Percentiles rank a stretch among this genome's conserved stretches.
Conservation (phyloP, 2,797 vertebrate species). For the Netta rufina region DNA sequence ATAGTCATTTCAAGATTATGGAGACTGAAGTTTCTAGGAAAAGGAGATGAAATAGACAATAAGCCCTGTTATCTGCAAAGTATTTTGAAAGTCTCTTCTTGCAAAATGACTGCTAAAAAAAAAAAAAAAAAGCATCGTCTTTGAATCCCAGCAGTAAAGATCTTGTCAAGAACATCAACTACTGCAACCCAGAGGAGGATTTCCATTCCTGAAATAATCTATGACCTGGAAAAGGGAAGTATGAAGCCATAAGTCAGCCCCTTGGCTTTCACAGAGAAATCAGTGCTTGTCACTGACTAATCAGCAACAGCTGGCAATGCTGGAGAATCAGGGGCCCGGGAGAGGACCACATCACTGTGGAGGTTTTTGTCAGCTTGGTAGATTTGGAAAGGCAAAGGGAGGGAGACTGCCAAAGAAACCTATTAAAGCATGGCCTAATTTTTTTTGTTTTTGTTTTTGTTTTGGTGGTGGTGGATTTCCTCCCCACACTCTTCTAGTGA, state of each 20-base stretch:
- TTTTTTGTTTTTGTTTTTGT: background rate
- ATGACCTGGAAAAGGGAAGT: constrained; percentile 21
- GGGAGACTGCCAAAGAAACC: background rate
- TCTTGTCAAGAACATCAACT: constrained; percentile 51
- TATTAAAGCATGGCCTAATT: background rate
- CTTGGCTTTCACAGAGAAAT: background rate
- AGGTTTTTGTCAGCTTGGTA: background rate
- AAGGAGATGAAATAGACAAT: background rate
- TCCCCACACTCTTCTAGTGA: background rate
- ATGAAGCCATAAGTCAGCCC: background rate
- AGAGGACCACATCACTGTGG: background rate
- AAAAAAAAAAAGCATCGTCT: background rate
- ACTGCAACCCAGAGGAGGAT: background rate
- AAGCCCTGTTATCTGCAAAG: background rate
- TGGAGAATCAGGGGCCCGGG: background rate
- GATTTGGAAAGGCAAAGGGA: background rate
- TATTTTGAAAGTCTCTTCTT: background rate
- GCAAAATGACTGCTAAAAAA: background rate
- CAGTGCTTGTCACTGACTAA: constrained; percentile 1
- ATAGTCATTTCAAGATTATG: background rate
- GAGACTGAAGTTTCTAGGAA: background rate
- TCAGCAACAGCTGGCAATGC: background rate
- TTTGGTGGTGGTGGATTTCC: background rate
- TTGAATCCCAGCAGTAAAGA: background rate
- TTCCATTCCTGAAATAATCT: constrained; percentile 34